These are phyloP conservation scores for Ditylenchus dipsaci DNA, from an alignment of 1,140 invertebrate species.

Conservation along the genomic window DNA sequence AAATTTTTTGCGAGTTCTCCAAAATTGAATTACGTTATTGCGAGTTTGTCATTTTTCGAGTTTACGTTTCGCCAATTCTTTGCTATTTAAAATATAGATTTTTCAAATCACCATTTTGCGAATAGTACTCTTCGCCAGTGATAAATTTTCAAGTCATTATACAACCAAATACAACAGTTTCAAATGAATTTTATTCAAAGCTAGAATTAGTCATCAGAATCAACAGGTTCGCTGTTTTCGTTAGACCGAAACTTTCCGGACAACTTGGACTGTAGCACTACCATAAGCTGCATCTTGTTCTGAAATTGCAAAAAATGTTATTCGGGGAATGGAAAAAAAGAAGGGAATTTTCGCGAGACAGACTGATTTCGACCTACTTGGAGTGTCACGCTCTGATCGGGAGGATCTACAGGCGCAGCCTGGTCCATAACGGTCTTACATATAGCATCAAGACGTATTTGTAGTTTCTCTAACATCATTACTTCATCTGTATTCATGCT, in stretches of 20 bases:
- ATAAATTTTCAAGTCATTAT: too few species aligned
- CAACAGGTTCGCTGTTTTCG: background rate
- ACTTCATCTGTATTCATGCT: constrained; percentile 14
- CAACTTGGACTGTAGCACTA: background rate
- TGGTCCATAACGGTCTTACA: constrained; percentile 27
- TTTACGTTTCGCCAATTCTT: too few species aligned
- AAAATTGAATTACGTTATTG: too few species aligned
- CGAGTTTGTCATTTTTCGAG: too few species aligned
- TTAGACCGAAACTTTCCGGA: background rate
- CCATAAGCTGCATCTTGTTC: background rate
- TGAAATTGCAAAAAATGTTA: background rate
- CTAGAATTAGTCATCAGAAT: background rate
- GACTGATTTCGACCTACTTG: constrained; percentile 3
- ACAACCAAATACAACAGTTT: too few species aligned
- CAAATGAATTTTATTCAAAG: too few species aligned
- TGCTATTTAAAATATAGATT: too few species aligned
- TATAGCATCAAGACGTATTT: constrained; percentile 31
- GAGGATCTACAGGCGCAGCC: background rate
- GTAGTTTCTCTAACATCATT: constrained; percentile 33
- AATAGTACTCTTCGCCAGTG: too few species aligned
- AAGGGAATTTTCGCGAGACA: background rate
- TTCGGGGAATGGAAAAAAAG: background rate
- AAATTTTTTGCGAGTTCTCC: too few species aligned
- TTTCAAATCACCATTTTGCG: too few species aligned
- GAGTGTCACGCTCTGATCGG: constrained; percentile 12